These are phyloP conservation scores for Otis tarda DNA, from an alignment of 2,113 vertebrate genomes.

Conservation along the genomic window DNA sequence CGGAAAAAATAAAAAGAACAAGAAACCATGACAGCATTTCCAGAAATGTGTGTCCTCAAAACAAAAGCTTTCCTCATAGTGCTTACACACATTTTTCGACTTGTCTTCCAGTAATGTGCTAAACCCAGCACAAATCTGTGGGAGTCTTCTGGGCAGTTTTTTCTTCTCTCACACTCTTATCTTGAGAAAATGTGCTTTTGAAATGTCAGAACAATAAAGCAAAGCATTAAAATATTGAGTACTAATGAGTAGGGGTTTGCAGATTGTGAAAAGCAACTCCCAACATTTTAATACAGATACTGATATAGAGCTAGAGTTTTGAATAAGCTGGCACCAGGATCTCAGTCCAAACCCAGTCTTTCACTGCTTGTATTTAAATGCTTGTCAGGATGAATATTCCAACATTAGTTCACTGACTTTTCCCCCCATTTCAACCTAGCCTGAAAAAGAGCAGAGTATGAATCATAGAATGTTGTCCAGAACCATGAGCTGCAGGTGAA, in stretches of 20 bases:
- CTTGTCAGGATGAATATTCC: background rate
- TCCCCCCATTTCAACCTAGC: background rate
- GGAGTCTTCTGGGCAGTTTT: background rate
- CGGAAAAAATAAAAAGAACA: background rate
- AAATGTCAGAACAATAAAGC: slow-evolving; percentile 11
- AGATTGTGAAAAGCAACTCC: background rate
- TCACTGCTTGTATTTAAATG: background rate
- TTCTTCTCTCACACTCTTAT: background rate
- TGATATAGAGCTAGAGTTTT: background rate
- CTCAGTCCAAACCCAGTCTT: background rate
- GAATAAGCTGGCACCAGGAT: background rate
- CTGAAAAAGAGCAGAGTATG: background rate
- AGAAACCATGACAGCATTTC: background rate
- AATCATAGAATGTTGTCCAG: background rate
- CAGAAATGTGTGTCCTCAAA: background rate
- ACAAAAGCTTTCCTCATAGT: background rate
- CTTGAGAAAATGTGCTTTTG: slow-evolving; percentile 16
- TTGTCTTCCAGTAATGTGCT: background rate
- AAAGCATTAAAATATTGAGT: slow-evolving; percentile 5
- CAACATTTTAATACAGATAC: background rate
- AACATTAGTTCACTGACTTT: background rate
- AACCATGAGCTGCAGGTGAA: background rate
- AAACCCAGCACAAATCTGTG: slow-evolving; percentile 8
- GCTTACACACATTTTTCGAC: background rate
- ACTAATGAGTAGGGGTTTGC: background rate